A percentile compares a stretch with the other conserved stretches of the same genome.
These are phyloP conservation scores for Tenthredo amoena DNA, from an alignment of 2,888 invertebrate genomes.

Conservation along the genomic window DNA sequence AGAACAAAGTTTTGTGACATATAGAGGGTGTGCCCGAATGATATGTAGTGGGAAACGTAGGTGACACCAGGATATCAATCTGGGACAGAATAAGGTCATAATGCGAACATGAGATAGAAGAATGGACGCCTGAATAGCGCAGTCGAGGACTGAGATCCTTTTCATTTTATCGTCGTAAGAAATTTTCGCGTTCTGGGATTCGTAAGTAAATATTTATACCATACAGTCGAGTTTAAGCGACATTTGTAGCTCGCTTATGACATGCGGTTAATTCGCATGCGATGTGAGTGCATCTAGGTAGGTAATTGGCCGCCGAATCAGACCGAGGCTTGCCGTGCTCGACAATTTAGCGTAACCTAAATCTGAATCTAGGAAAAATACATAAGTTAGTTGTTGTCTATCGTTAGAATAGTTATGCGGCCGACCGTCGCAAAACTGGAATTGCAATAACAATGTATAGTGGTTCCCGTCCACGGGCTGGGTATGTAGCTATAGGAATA, in stretches of 20 bases:
- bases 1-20: slow-evolving; percentile 2
- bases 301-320: slow-evolving; percentile 67
- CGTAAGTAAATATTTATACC: background rate
- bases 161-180: background rate
- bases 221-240: background rate
- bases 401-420: slow-evolving; percentile 51
- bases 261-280: slow-evolving; percentile 57
- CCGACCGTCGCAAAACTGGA: slow-evolving; percentile 44
- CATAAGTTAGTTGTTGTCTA: slow-evolving; percentile 45
- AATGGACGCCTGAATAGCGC: background rate
- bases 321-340: slow-evolving; percentile 68
- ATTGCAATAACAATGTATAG: background rate
- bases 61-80: slow-evolving; percentile 20
- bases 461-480: background rate
- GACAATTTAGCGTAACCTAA: slow-evolving; percentile 71
- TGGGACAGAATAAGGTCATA: background rate
- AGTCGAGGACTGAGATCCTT: background rate
- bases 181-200: background rate
- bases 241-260: background rate
- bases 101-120: background rate
- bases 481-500: background rate
- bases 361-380: slow-evolving; percentile 65
- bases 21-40: background rate
- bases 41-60: slow-evolving; percentile 1
- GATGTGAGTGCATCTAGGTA: slow-evolving; percentile 57